These are phyloP conservation scores for Zosterops lateralis DNA, from an alignment of 2,113 vertebrate species.

Conservation along the genomic window DNA sequence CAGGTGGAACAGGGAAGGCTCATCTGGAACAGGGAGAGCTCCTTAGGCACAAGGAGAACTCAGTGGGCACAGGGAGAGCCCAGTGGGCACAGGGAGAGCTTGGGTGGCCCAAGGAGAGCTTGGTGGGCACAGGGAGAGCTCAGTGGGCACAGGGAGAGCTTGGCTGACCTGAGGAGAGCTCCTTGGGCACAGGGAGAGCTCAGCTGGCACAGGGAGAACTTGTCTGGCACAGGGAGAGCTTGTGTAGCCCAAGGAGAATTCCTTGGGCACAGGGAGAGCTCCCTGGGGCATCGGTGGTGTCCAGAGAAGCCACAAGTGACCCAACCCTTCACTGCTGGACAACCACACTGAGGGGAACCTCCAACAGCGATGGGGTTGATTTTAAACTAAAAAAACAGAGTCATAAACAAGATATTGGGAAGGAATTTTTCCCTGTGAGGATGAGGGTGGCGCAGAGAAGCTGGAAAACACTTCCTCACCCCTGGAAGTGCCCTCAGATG, in stretches of 20 bases:
- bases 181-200: too few species aligned
- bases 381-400: not conserved
- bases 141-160: rapidly evolving
- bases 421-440: not conserved
- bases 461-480: not conserved
- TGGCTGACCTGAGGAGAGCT: too few species aligned
- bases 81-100: rapidly evolving
- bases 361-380: not conserved
- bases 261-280: not conserved
- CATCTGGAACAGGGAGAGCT: not conserved
- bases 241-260: too few species aligned
- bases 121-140: rapidly evolving
- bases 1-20: too few species aligned
- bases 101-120: rapidly evolving
- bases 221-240: not conserved
- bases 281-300: rapidly evolving
- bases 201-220: not conserved
- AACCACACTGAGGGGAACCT: rapidly evolving
- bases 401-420: rapidly evolving
- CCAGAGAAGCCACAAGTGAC: not conserved
- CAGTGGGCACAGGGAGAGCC: rapidly evolving
- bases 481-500: not conserved
- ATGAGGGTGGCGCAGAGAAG: not conserved
- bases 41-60: rapidly evolving
- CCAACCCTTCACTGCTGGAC: rapidly evolving